These are phyloP conservation scores for Dallia pectoralis DNA, from an alignment of 2,797 vertebrate species.

Conservation along the genomic window DNA sequence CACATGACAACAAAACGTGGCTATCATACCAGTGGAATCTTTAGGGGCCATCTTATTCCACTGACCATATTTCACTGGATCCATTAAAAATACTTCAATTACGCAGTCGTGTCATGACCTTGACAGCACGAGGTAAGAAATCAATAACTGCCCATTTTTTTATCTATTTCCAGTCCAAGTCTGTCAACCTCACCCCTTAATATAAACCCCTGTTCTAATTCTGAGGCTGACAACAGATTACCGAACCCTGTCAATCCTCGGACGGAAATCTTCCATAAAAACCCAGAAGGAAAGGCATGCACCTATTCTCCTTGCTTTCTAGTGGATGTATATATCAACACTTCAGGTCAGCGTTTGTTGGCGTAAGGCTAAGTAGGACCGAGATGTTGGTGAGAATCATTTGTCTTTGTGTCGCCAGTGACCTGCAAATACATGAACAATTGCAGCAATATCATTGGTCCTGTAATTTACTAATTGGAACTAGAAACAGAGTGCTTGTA, in stretches of 20 bases:
- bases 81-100: constrained; percentile 60
- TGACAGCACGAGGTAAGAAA: constrained; percentile 47
- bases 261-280: constrained; percentile 49
- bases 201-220: constrained; percentile 36
- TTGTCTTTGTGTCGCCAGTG: constrained; percentile 32
- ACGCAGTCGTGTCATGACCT: constrained; percentile 64
- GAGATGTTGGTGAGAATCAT: background rate
- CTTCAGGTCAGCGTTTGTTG: constrained; percentile 15
- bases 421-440: background rate
- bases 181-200: constrained; percentile 24
- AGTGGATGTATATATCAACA: constrained; percentile 55
- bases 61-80: constrained; percentile 46
- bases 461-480: background rate
- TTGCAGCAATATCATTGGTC: background rate
- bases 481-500: background rate
- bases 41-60: constrained; percentile 31
- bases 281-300: constrained; percentile 35
- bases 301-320: constrained; percentile 52
- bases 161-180: constrained; percentile 28
- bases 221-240: constrained; percentile 47
- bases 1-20: constrained; percentile 6
- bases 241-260: constrained; percentile 45
- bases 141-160: constrained; percentile 53
- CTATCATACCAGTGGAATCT: constrained; percentile 34
- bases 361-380: background rate